These are phyloP conservation scores for Tupaia chinensis DNA, from an alignment of 2,113 vertebrate species.

Conservation along the genomic window DNA sequence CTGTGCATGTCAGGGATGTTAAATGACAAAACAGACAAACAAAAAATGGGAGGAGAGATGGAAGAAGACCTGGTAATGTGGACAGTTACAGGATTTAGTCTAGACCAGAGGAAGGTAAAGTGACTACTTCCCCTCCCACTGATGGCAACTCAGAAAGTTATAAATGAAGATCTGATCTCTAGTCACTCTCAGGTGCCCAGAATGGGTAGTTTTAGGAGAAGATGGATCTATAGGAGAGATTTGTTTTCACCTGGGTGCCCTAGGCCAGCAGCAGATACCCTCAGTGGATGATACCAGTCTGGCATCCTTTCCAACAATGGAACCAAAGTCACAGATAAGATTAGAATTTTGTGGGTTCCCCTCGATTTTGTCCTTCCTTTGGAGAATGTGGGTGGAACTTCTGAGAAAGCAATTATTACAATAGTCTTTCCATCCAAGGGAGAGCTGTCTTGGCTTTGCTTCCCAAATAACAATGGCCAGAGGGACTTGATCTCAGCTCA, in stretches of 20 bases:
- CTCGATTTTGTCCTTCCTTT: constrained; percentile 22
- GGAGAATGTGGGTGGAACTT: neutral
- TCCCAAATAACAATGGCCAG: constrained; percentile 31
- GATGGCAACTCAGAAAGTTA: neutral
- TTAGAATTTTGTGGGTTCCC: neutral
- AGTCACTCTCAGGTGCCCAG: neutral
- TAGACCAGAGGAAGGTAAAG: neutral
- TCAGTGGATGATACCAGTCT: neutral
- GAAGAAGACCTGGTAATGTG: neutral
- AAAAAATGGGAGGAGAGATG: neutral
- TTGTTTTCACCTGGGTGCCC: neutral
- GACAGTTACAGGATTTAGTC: neutral
- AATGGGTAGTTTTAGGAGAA: neutral
- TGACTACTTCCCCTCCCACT: too few relatives aligned
- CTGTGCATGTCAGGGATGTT: neutral
- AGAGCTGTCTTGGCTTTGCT: neutral
- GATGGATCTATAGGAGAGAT: neutral
- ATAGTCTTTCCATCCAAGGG: neutral
- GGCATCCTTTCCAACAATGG: neutral
- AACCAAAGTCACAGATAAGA: neutral
- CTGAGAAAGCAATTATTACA: neutral
- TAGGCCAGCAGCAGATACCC: neutral
- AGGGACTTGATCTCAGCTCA: constrained; percentile 32
- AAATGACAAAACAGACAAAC: neutral
- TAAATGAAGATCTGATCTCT: neutral